These are phyloP conservation scores for Malurus cyaneus DNA, from an alignment of 2,113 vertebrate species.

Conservation along the genomic window DNA sequence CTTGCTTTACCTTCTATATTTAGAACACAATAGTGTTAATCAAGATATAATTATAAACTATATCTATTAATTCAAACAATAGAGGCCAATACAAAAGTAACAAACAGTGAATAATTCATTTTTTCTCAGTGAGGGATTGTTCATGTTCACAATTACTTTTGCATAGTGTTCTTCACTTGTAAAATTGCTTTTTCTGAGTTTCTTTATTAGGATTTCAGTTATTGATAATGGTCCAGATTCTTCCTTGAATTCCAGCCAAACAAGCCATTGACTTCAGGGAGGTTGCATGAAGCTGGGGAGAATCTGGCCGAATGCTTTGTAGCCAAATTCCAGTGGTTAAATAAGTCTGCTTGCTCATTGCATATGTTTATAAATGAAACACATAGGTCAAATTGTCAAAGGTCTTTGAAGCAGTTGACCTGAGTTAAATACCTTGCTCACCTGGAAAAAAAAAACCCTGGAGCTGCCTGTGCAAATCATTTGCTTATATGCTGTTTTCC, in stretches of 20 bases:
- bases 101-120: slow-evolving; percentile 6
- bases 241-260: slow-evolving; percentile 44
- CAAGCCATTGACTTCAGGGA: slow-evolving; percentile 54
- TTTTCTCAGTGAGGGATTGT: slow-evolving; percentile 16
- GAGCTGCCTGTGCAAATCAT: background rate
- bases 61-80: slow-evolving; percentile 51
- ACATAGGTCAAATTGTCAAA: slow-evolving; percentile 40
- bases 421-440: slow-evolving; percentile 31
- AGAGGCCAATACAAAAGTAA: slow-evolving; percentile 40
- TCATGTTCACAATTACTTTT: slow-evolving; percentile 28
- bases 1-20: slow-evolving; percentile 59
- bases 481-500: background rate
- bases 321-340: slow-evolving; percentile 60
- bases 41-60: slow-evolving; percentile 53
- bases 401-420: background rate
- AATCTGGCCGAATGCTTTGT: slow-evolving; percentile 47
- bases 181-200: slow-evolving; percentile 42
- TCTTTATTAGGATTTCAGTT: slow-evolving; percentile 44
- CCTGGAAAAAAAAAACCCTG: background rate
- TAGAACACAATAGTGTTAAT: slow-evolving; percentile 58
- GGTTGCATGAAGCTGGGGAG: slow-evolving; percentile 37
- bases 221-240: slow-evolving; percentile 54
- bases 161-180: background rate
- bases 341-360: slow-evolving; percentile 49
- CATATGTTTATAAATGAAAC: slow-evolving; percentile 59